A percentile compares a stretch with the other conserved stretches of the same genome.
Conservation (phyloP, 2,113 vertebrate genomes). For the Sinocyclocheilus anshuiensis region DNA sequence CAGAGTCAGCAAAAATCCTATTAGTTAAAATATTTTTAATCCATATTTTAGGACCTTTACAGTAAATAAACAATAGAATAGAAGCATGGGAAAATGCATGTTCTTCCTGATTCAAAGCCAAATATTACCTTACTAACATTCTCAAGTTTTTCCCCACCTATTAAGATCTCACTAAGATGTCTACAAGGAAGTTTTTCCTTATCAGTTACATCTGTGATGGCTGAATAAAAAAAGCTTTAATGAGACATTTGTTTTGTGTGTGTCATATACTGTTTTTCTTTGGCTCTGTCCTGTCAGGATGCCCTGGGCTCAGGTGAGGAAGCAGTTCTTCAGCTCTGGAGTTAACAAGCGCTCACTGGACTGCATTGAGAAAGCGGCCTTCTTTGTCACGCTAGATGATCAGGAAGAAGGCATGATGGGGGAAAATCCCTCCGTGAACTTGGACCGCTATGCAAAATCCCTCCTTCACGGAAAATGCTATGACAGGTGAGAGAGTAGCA, state of each 20-base stretch:
- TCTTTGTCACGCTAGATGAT: conserved; percentile 84
- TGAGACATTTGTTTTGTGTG: background rate
- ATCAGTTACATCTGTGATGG: background rate
- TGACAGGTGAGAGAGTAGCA: conserved; percentile 76
- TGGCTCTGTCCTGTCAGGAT: conserved; percentile 66
- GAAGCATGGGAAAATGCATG: background rate
- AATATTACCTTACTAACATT: background rate
- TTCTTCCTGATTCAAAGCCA: conserved; percentile 3
- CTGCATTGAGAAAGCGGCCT: conserved; percentile 82
- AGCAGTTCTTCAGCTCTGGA: conserved; percentile 74
- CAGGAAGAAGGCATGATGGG: conserved; percentile 80
- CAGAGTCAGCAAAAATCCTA: background rate
- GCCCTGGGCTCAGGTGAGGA: conserved; percentile 78
- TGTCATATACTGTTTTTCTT: background rate
- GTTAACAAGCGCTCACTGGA: conserved; percentile 77
- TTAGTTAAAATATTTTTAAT: background rate
- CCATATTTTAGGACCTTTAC: background rate
- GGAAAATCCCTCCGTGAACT: conserved; percentile 74
- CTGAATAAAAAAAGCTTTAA: background rate
- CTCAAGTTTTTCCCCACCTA: background rate
- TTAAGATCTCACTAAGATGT: background rate
- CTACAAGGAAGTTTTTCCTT: background rate
- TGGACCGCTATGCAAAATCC: conserved; percentile 84
- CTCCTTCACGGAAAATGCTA: conserved; percentile 85
- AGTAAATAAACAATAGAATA: background rate